A percentile compares a stretch with the other conserved stretches of the same genome.
phyloP scores from a whole-genome alignment of 2,888 invertebrate genomes.

The Acanthosepion esculentum region DNA sequence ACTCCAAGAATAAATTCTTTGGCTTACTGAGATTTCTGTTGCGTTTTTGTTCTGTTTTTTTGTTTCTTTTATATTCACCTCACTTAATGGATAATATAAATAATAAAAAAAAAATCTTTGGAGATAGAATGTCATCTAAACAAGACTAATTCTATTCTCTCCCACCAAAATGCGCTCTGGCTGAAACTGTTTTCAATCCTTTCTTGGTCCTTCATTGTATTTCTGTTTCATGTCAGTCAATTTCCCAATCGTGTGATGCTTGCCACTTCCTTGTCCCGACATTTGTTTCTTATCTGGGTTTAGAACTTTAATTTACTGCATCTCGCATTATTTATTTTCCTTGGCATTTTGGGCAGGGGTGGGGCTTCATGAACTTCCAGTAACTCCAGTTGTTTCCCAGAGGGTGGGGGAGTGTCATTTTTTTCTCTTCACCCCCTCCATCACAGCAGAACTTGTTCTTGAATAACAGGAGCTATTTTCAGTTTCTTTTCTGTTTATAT shows the following conservation, averaged over 20 bases:
- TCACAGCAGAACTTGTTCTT: too few species aligned
- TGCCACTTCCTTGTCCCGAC: neutral
- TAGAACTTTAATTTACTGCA: neutral
- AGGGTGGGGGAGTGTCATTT: neutral
- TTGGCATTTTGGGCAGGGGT: neutral
- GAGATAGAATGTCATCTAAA: too few species aligned
- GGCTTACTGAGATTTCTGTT: too few species aligned
- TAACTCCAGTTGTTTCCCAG: neutral
- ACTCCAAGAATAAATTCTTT: too few species aligned
- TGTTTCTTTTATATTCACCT: too few species aligned
- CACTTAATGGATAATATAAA: neutral
- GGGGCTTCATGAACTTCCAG: neutral
- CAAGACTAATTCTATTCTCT: too few species aligned
- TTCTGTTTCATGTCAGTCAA: conserved; percentile 5
- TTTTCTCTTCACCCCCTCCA: neutral
- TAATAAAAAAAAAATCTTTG: neutral
- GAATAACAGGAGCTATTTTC: too few species aligned
- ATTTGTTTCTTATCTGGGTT: neutral
- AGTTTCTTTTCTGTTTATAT: too few species aligned
- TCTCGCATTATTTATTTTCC: neutral
- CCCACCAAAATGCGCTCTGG: neutral
- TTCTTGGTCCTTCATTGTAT: neutral
- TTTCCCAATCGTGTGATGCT: neutral
- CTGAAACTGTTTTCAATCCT: neutral
- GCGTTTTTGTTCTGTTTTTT: neutral